These are phyloP conservation scores for Sinelater perroti DNA, from an alignment of 2,888 invertebrate genomes.

Conservation along the genomic window DNA sequence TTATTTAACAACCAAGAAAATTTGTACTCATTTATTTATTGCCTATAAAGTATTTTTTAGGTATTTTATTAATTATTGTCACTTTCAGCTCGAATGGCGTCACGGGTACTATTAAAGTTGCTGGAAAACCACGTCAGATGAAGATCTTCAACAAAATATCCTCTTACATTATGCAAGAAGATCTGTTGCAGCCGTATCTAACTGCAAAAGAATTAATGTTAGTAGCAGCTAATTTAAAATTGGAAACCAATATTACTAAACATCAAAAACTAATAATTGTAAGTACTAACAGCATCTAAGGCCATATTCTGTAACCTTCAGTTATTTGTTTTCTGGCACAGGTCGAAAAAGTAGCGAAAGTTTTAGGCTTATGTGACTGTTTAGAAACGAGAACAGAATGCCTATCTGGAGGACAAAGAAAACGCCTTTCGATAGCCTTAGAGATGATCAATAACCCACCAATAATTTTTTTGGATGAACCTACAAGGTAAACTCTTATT, in stretches of 20 bases:
- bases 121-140: conserved; percentile 73
- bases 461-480: conserved; percentile 82
- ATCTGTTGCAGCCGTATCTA: conserved; percentile 74
- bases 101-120: conserved; percentile 73
- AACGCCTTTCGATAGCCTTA: conserved; percentile 77
- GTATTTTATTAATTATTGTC: too few relatives aligned
- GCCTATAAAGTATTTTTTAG: too few relatives aligned
- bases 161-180: conserved; percentile 85
- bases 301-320: too few relatives aligned
- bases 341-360: not conserved
- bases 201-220: conserved; percentile 79
- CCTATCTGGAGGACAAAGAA: conserved; percentile 81
- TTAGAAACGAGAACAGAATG: conserved; percentile 70
- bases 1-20: too few relatives aligned
- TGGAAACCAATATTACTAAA: conserved; percentile 67
- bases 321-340: not conserved
- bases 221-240: conserved; percentile 77
- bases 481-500: conserved; percentile 82
- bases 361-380: conserved; percentile 72
- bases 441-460: conserved; percentile 86
- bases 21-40: too few relatives aligned
- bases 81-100: conserved; percentile 54
- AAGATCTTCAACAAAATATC: conserved; percentile 77
- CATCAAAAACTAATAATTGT: conserved; percentile 72
- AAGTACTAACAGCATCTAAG: too few relatives aligned